Conservation (phyloP, 2,113 vertebrate species). For the Podilymbus podiceps region DNA sequence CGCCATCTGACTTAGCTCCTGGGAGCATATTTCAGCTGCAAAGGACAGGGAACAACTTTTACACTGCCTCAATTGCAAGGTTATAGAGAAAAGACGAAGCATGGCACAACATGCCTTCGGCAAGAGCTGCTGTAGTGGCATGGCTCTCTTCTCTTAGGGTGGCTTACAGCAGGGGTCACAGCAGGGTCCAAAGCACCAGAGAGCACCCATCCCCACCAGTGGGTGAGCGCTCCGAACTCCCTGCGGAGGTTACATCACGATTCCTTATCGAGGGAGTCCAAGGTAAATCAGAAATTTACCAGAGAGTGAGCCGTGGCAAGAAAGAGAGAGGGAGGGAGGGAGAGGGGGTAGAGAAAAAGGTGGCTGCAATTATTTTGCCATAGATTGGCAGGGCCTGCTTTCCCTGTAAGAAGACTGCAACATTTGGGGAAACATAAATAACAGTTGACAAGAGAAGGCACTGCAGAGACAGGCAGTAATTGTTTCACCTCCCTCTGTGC, state of each 20-base stretch:
- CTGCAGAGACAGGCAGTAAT: slow-evolving; percentile 61
- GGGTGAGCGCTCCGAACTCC: neutral
- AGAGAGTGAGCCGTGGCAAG: neutral
- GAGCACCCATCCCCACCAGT: neutral
- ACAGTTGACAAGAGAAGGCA: slow-evolving; percentile 58
- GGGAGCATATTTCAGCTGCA: neutral
- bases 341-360: neutral
- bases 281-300: neutral
- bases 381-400: slow-evolving; percentile 48
- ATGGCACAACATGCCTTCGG: neutral
- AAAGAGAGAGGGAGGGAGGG: no score
- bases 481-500: slow-evolving; percentile 68
- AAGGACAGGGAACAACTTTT: neutral
- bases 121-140: neutral
- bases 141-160: neutral
- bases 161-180: neutral
- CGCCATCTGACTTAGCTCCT: neutral
- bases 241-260: neutral
- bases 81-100: neutral
- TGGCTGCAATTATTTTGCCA: slow-evolving; percentile 49
- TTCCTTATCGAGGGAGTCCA: neutral
- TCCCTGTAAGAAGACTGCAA: slow-evolving; percentile 33
- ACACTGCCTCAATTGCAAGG: neutral
- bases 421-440: slow-evolving; percentile 68
- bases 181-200: neutral